Base-by-base conservation (phyloP, 1,140 invertebrate species). In the Anastrepha obliqua region DNA sequence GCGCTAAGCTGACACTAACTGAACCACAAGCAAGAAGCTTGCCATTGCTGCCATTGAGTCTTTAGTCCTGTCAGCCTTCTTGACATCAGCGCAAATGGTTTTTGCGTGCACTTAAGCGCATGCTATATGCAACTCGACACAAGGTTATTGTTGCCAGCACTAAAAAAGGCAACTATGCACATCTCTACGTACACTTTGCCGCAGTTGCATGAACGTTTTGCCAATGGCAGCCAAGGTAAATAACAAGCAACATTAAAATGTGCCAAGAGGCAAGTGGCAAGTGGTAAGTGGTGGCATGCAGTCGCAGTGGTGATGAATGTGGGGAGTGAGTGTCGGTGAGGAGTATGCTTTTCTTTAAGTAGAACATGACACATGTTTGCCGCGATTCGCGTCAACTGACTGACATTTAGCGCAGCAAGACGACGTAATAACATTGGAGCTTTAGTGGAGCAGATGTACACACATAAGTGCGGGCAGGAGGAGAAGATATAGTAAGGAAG, bases 281-380 rank as follows among this genome's bases (percentile, higher is more conserved):
- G 51, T 8, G 51, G 51, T 11, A 55, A 55, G 51, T 15, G 29
- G 29, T 51, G 42, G 4, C 44, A 67, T 67, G 64, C 64, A 81
- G n/a, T 20, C 3, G 47, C 8, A 20, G 44, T 29, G 17, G 20
- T 58, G 74, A 29, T 67, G 9, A 9, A 0, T 81, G 9, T 9
- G 39, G 47, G 3, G n/a, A 11, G 74, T 4, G 74, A 17, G 47
- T 55, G 74, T 17, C 13, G 60, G 60, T 17, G 60, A 15, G 15
- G 15, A 55, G 29, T 8, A 7, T 81, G 74, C 47, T 81, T 81
- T 81, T 81, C 6, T 81, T 81, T 81, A 81, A 81, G 74, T 17
- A 81, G 74, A 55, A 81, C 74, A 58, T 81, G 74, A 58, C 74
- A 81, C 74, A 81, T 81, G 74, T 55, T 81, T 42, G 74, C 74